Percentiles rank a stretch among this genome's conserved stretches.
These are phyloP conservation scores for Platycnemis pennipes DNA, from an alignment of 2,888 invertebrate species.

Conservation along the genomic window DNA sequence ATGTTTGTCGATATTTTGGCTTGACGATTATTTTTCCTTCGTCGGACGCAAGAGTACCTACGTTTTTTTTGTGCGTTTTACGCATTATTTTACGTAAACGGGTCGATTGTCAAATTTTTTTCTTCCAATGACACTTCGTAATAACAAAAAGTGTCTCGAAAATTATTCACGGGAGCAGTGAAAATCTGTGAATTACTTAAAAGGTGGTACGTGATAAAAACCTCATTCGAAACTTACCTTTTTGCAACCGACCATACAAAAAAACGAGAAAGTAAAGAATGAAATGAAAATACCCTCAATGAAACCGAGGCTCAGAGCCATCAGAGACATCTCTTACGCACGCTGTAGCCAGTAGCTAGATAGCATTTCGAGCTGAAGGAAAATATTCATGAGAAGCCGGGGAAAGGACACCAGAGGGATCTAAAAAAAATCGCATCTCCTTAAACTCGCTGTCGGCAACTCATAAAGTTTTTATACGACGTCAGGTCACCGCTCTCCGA, in stretches of 20 bases:
- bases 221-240: neutral
- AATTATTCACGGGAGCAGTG: neutral
- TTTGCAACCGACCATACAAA: neutral
- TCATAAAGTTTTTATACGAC: conserved; percentile 55
- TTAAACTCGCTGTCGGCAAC: conserved; percentile 38
- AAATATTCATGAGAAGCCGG: neutral
- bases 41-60: too few species aligned
- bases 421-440: conserved; percentile 20
- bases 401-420: conserved; percentile 35
- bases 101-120: too few species aligned
- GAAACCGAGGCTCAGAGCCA: neutral
- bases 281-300: neutral
- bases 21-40: too few species aligned
- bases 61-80: too few species aligned
- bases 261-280: neutral
- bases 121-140: too few species aligned
- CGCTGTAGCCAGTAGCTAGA: neutral
- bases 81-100: too few species aligned
- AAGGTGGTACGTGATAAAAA: neutral
- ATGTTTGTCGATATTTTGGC: too few species aligned
- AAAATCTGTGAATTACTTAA: neutral
- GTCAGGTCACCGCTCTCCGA: conserved; percentile 46
- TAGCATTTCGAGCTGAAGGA: neutral
- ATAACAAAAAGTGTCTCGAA: neutral
- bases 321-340: neutral